Conservation (phyloP, 2,113 vertebrate species). For the Microtus richardsoni region DNA sequence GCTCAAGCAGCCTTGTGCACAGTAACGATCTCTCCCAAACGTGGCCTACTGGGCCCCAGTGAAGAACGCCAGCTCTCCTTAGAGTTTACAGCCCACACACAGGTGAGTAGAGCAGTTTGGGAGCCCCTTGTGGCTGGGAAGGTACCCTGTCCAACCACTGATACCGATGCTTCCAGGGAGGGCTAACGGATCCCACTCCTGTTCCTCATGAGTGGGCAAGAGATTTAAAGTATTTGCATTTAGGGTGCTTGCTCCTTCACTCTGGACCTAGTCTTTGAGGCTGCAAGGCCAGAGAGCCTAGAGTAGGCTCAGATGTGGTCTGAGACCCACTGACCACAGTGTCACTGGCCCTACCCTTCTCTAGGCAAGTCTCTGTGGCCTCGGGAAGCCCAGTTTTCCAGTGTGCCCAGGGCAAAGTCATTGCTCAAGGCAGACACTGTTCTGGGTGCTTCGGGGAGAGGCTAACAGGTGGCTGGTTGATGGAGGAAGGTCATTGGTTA, state of each 20-base stretch:
- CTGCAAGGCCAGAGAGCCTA: background rate
- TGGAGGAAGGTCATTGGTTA: too few species aligned
- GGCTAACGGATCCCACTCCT: background rate
- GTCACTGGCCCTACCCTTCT: background rate
- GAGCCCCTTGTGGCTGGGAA: background rate
- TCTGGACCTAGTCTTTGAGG: background rate
- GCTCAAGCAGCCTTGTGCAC: conserved; percentile 87
- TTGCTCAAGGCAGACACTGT: background rate
- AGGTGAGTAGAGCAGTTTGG: conserved; percentile 82
- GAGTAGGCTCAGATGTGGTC: background rate
- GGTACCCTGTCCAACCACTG: fast-evolving
- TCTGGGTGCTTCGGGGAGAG: background rate
- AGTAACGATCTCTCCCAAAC: conserved; percentile 83
- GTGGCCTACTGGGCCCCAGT: conserved; percentile 89
- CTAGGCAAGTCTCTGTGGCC: background rate
- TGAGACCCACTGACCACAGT: background rate
- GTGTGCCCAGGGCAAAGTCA: background rate
- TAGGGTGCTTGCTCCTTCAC: background rate
- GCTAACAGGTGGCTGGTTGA: background rate
- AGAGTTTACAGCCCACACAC: conserved; percentile 84
- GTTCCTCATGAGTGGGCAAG: background rate
- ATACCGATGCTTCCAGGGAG: background rate
- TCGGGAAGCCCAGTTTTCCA: background rate
- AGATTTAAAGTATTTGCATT: background rate
- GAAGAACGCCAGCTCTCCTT: conserved; percentile 88